Percentiles rank a stretch among this genome's conserved stretches.
These are phyloP conservation scores for Panulirus ornatus DNA, from an alignment of 1,140 invertebrate genomes.

Conservation along the genomic window DNA sequence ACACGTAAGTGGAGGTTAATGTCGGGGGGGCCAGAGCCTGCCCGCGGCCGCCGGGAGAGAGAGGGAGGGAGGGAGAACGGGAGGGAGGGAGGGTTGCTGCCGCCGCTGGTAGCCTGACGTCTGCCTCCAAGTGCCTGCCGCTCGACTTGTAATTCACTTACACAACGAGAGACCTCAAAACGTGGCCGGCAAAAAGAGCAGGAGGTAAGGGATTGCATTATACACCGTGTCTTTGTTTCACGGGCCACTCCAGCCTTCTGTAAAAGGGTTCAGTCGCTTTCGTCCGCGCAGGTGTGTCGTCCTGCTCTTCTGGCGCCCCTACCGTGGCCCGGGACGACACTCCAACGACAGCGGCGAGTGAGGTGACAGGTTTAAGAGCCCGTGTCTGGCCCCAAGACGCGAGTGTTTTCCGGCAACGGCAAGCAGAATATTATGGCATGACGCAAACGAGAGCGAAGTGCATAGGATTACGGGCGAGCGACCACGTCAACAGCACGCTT, in stretches of 20 bases:
- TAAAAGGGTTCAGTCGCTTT: conserved; percentile 28
- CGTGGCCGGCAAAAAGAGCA: conserved; percentile 21
- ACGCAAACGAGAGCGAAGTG: conserved; percentile 45
- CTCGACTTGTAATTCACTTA: conserved; percentile 22
- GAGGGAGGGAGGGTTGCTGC: too few species aligned
- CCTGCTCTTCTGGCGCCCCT: neutral
- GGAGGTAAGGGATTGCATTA: conserved; percentile 56
- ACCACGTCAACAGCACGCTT: conserved; percentile 49
- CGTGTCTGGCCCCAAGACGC: neutral
- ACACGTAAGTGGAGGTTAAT: too few species aligned
- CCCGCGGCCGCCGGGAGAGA: too few species aligned
- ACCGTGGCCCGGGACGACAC: neutral
- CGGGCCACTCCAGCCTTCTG: conserved; percentile 20
- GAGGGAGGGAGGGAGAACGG: too few species aligned
- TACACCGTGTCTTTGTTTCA: conserved; percentile 60
- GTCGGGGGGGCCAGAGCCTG: too few species aligned
- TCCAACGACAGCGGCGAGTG: too few species aligned
- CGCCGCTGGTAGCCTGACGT: too few species aligned
- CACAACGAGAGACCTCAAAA: conserved; percentile 9
- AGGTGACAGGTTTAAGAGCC: neutral
- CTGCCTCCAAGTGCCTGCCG: too few species aligned
- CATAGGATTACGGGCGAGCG: conserved; percentile 45
- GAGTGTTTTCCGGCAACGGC: neutral
- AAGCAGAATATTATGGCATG: conserved; percentile 15
- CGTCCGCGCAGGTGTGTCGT: neutral